Evolutionary conservation across 2,113 vertebrate species (phyloP).

Genomic region (Gavia stellata): DNA sequence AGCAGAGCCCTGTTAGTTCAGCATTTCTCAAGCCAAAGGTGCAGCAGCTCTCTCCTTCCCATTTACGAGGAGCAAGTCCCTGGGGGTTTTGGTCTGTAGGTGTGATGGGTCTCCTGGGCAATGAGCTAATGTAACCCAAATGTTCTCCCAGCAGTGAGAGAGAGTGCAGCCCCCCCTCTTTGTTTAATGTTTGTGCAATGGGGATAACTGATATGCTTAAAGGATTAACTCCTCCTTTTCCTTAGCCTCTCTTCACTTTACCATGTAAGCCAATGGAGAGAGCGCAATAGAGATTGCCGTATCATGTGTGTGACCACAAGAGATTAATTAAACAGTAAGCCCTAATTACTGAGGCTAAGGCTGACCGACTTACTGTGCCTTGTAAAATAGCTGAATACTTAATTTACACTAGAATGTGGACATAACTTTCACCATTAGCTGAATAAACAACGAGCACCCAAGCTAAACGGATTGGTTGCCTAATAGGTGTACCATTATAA

Average conservation of each 20-base stretch:
- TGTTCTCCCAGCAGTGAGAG: not conserved
- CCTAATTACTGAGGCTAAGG: slow-evolving; percentile 54
- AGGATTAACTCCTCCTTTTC: slow-evolving; percentile 1
- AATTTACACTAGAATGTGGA: slow-evolving; percentile 13
- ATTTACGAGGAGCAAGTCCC: not conserved
- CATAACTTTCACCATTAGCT: slow-evolving; percentile 46
- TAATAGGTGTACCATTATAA: not conserved
- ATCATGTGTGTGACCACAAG: not conserved
- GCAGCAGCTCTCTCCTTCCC: not conserved
- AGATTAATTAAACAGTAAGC: slow-evolving; percentile 57
- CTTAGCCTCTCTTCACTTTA: not conserved
- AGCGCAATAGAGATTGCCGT: not conserved
- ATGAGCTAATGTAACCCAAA: not conserved
- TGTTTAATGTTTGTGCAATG: fast-evolving
- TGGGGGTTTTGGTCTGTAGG: fast-evolving
- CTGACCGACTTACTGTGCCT: slow-evolving; percentile 36
- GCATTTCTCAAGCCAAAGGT: not conserved
- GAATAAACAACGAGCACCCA: slow-evolving; percentile 37
- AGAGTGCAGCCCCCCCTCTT: not conserved
- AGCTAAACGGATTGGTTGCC: not conserved
- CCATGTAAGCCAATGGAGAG: not conserved
- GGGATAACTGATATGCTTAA: not conserved
- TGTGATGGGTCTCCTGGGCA: not conserved
- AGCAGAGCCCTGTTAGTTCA: fast-evolving
- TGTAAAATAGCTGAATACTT: slow-evolving; percentile 55